Evolutionary conservation across 2,113 vertebrate genomes (phyloP), one percentile per base, ranked within the genome.

Genomic region (Atractosteus spatula): DNA sequence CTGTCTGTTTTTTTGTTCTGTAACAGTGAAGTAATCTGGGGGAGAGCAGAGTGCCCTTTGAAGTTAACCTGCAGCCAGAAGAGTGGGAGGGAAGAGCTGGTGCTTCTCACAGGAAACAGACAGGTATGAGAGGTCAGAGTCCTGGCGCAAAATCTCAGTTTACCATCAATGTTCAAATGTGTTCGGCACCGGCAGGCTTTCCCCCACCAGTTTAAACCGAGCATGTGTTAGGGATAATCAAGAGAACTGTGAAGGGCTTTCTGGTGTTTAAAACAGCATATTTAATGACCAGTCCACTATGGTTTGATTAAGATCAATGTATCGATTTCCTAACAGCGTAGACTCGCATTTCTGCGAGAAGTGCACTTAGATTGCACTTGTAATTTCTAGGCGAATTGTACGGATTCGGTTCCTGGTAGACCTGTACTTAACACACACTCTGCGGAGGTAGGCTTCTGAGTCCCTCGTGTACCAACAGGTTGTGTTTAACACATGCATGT

Each of bases 61-160:
- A 61, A 70, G 55, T 44, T 41, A 41, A 57, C 55, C 41, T 57
- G 55, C 51, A 57, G 55, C 44, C 14, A 14, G 29, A 29, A 16
- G 41, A 5, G 12, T 14, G 10, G 11, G 14, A 45, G 66, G 55
- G 47, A 12, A 41, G 66, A 6, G 51, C 29, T 41, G 12, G 5
- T n/a, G 12, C 57, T 59, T 13, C n/a, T 2, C 47, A 4, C 69
- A 70, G 69, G 69, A 70, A 59, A 45, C 42, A 41, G 6, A 41
- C 69, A 70, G 55, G 69, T 70, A 61, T 47, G 41, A 41, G 10
- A 61, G 41, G 17, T 56, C 42, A 61, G 16, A 59, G 16, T 41
- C 41, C 8, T 42, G 4, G 17, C 5, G 16, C 8, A 41, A 41
- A 66, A n/a, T 66, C 64, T 45, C 45, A 43, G 13, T 42, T 66